Evolutionary conservation across 2,113 vertebrate genomes (phyloP), one percentile per base, ranked within the genome.

Genomic region (Tursiops truncatus): DNA sequence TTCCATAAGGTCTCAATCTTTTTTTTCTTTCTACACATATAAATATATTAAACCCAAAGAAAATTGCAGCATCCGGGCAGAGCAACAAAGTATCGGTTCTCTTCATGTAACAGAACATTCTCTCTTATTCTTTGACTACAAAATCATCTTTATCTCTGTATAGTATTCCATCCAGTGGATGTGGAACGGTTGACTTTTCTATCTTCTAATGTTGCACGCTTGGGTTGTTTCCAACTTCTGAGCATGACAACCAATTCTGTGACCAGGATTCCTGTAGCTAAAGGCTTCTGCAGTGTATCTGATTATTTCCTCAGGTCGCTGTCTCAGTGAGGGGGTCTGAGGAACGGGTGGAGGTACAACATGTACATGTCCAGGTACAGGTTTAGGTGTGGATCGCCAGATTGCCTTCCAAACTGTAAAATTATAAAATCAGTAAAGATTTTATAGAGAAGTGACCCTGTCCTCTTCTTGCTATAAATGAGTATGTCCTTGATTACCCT

Each of bases 141-240:
- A 20, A 33, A 60, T 36, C 12, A 3, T 6, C 63, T 23, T 41
- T 25, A 13, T 18, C 26, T 67, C 44, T 23, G 7, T 4, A 14
- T 14, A 26, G 4, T 6, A 33, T 20, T n/a, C 14, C 11, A 20
- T 50, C 10, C 7, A 0, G 11, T 1, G 2, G 13, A 23, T 6
- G 0, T 7, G 28, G 41, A 10, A 13, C 26, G 38, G 5, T 2
- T 36, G 36, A 14, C 5, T 33, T 84, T 81, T 60, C 23, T 21
- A 21, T 38, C 6, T 38, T 47, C 60, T 76, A 38, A 5, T 41
- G 8, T 9, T 38, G 10, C 6, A 9, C 5, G 10, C 6, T 47
- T 67, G 23, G 36, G 36, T 41, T 3, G 5, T 15, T 44, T 88
- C 28, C 11, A 17, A 4, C 25, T 36, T 84, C 9, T 50, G 25